Evolutionary conservation across 2,888 invertebrate genomes (phyloP), one percentile per base, ranked within the genome.

Genomic region (Melolontha melolontha): DNA sequence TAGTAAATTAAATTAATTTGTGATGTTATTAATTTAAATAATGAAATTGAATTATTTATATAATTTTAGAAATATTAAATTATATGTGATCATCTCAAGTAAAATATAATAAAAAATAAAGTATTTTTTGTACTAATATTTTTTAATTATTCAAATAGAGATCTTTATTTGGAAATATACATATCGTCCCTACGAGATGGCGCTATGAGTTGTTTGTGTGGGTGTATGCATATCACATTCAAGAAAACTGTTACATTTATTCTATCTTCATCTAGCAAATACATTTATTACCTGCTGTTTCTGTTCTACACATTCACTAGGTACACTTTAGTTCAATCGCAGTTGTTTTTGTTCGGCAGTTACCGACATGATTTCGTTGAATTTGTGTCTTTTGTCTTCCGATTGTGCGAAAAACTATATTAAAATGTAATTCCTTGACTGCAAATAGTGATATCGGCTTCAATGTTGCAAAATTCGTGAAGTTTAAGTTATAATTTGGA

Each of bases 331-430:
- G 51, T 49, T 47, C 51, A 54, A 41, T 62, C 17, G 47, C 68
- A 68, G 70, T 70, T 79, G 78, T 79, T 78, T 76, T 77, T 77
- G 75, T 75, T 77, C 59, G 75, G 76, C 75, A 77, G 76, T 76
- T 70, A 74, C 73, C 73, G 75, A 74, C 75, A 75, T 72, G 75
- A 73, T 75, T 71, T 68, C 75, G 75, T 71, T 72, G 73, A 69
- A 73, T 72, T 73, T 74, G 72, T 72, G 72, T 73, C 74, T 69
- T 74, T 75, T 77, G 77, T 78, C 77, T 77, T 78, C 78, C 77
- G 77, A 76, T 76, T 75, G 73, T 70, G 70, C 68, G 70, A 69
- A 72, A 73, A 72, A 74, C 73, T 70, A 59, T 71, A 67, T 69
- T 70, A 72, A 74, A 75, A 72, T 71, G 57, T 44, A 40, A 52